phyloP scores from a whole-genome alignment of 2,888 invertebrate genomes.

The Melolontha melolontha region DNA sequence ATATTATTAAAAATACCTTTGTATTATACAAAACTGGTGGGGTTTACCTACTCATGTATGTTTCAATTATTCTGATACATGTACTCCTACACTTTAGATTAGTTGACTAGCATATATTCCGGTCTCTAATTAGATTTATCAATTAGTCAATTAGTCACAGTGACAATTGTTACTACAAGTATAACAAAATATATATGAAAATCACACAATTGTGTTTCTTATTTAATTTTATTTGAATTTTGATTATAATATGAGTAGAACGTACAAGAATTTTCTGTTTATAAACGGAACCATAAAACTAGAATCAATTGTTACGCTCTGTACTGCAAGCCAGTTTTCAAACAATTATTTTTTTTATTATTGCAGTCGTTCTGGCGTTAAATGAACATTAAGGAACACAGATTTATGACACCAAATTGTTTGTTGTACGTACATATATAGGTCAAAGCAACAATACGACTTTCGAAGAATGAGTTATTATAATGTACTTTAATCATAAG shows the following conservation, averaged over 20 bases:
- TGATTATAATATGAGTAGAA: conserved; percentile 1
- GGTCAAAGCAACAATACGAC: conserved; percentile 22
- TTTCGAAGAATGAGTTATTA: conserved; percentile 20
- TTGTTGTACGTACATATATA: conserved; percentile 11
- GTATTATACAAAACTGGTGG: no score
- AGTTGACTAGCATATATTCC: no score
- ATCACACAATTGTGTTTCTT: no score
- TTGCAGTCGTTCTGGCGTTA: conserved; percentile 3
- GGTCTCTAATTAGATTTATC: no score
- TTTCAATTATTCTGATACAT: no score
- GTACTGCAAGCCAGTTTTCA: conserved; percentile 3
- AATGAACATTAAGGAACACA: conserved; percentile 12
- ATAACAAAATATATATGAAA: no score
- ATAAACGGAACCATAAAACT: neutral
- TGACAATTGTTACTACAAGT: no score
- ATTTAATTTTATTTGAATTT: no score
- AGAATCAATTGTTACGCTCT: conserved; percentile 10
- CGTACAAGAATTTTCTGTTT: neutral
- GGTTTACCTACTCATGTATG: no score
- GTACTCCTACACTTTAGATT: no score
- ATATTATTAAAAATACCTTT: no score
- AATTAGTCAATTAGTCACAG: no score
- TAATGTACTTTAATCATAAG: neutral
- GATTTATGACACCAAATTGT: conserved; percentile 17
- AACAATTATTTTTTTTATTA: conserved; percentile 22